A percentile compares a stretch with the other conserved stretches of the same genome.
Conservation (phyloP, 2,113 vertebrate genomes). For the Sturnira hondurensis region DNA sequence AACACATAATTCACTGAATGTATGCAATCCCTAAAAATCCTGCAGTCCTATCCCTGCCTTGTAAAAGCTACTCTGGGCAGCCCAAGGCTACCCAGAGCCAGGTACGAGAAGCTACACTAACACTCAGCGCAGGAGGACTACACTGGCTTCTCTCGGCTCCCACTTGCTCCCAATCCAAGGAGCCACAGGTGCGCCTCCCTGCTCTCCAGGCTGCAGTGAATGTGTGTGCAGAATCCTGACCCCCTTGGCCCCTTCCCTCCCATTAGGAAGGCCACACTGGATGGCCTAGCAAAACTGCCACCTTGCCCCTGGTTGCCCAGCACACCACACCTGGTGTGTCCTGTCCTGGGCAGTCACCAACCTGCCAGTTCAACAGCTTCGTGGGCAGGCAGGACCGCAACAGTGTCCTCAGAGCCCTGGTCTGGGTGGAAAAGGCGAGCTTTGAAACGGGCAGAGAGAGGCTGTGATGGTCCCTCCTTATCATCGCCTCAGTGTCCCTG, state of each 20-base stretch:
- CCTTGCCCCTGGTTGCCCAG: not conserved
- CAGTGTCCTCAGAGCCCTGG: not conserved
- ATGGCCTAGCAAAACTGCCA: not conserved
- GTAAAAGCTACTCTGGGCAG: not conserved
- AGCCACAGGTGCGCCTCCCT: not conserved
- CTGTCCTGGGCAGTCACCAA: not conserved
- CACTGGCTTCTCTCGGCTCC: not conserved
- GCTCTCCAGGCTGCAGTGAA: no score
- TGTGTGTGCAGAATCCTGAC: no score
- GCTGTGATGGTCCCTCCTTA: slow-evolving; percentile 82
- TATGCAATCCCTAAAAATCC: not conserved
- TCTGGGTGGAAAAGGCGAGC: slow-evolving; percentile 68
- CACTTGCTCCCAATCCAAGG: not conserved
- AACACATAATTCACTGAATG: not conserved
- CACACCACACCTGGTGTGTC: not conserved
- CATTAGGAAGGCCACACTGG: not conserved
- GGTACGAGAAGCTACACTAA: fast-evolving
- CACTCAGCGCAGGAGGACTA: not conserved
- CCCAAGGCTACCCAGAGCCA: not conserved
- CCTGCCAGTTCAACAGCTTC: not conserved
- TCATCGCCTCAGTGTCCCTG: slow-evolving; percentile 60
- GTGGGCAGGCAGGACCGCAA: not conserved
- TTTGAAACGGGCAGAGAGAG: slow-evolving; percentile 79
- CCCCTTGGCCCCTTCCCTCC: not conserved
- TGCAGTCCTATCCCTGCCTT: not conserved